Base-by-base conservation (phyloP, 2,797 vertebrate species). In the Hapalemur alaotrensis region DNA sequence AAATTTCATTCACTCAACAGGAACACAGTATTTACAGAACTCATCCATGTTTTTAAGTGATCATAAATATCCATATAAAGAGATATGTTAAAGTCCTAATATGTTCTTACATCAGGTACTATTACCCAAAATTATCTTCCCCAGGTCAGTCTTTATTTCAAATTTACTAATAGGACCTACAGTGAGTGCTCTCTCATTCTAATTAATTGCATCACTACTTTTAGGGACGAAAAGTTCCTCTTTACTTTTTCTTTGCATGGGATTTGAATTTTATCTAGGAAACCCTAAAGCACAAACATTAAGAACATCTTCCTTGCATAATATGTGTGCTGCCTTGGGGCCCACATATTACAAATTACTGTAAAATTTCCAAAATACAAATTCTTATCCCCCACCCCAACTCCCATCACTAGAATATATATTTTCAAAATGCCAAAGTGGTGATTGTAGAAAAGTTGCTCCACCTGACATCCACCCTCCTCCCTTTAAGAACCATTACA, bases 231-330 rank as follows among this genome's bases (percentile, higher is more conserved):
- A 59, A 35, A 81, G 1, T 0, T 17, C 22, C 32, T 73, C 90
- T 83, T 75, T 50, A 96, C 30, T 63, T 73, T 76, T 88, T 28
- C 67, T 93, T 63, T 80, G 14, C 7, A 30, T 43, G 18, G 20
- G 18, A 85, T 57, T 48, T 97, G 57, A 76, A 81, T 76, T 89
- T 82, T 85, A 87, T 50, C 28, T 90, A 91, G 10, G 59, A 97
- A 91, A 30, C n/a, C 22, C 59, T 93, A 93, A 91, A 89, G n/a
- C 35, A 41, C 1, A n/a, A 91, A 91, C 46, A 91, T 54, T 95
- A 80, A 69, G 28, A 92, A 89, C 2, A 89, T 2, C 38, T 63
- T 91, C 15, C 22, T 70, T 78, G 2, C 12, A 46, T 57, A 59
- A 84, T 78, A 76, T 1, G 13, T 57, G 15, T 73, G 38, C 14